A percentile compares a stretch with the other conserved stretches of the same genome.
Evolutionary conservation across 2,113 vertebrate genomes (phyloP).

Genomic region (Cervus canadensis): DNA sequence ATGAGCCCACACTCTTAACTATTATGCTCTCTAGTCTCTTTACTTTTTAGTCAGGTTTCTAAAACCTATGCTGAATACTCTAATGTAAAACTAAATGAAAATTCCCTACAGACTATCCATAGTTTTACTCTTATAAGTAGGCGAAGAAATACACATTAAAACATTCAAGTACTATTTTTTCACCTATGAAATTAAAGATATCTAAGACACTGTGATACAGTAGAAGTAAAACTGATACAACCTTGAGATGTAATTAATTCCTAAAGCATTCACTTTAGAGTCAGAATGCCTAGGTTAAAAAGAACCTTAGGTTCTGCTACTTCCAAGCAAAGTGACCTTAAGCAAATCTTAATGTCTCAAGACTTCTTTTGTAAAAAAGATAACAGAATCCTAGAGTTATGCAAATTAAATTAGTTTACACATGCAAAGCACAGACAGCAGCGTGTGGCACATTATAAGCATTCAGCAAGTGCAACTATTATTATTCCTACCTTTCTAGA

Average conservation of each 20-base stretch:
- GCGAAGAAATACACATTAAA: conserved; percentile 18
- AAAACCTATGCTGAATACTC: background rate
- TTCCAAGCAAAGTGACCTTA: conserved; percentile 4
- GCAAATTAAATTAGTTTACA: conserved; percentile 15
- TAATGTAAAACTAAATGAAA: conserved; percentile 16
- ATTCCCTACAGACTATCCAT: background rate
- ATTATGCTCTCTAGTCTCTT: background rate
- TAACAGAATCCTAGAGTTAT: background rate
- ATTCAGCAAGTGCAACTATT: background rate
- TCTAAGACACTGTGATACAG: background rate
- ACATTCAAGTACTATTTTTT: background rate
- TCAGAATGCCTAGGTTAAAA: background rate
- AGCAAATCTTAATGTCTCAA: background rate
- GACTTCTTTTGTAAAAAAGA: background rate
- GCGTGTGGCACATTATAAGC: background rate
- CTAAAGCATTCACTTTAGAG: background rate
- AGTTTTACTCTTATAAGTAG: background rate
- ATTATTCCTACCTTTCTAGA: conserved; percentile 13
- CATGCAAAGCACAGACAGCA: background rate
- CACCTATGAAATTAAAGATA: background rate
- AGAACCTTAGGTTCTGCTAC: background rate
- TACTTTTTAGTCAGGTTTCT: background rate
- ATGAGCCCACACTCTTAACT: background rate
- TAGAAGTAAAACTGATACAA: background rate
- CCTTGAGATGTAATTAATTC: conserved; percentile 19